phyloP scores from a whole-genome alignment of 1,140 invertebrate species.

The Drosophila pseudoobscura region DNA sequence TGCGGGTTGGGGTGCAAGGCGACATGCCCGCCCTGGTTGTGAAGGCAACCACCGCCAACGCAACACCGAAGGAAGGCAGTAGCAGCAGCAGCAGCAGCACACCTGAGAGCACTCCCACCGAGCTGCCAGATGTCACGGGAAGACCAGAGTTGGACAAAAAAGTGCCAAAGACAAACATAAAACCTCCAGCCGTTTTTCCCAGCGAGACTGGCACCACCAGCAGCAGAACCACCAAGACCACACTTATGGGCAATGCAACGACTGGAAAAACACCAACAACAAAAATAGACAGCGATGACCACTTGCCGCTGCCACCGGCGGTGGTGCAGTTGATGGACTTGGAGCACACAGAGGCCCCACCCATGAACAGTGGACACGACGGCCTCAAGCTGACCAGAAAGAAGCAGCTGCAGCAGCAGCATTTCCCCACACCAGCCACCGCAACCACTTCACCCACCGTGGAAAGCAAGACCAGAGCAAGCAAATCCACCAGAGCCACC shows the following conservation, averaged over 20 bases:
- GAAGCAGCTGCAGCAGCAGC: conserved; percentile 76
- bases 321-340: conserved; percentile 67
- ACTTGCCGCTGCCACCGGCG: conserved; percentile 10
- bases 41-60: conserved; percentile 13
- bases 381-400: conserved; percentile 72
- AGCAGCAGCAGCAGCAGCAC: conserved; percentile 5
- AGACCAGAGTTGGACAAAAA: too few species aligned
- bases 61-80: background rate
- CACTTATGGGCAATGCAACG: background rate
- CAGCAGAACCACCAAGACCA: conserved; percentile 1
- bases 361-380: conserved; percentile 68
- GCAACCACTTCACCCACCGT: conserved; percentile 4
- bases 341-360: conserved; percentile 58
- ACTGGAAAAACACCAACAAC: conserved; percentile 1
- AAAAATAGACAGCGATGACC: background rate
- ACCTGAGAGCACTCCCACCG: conserved; percentile 1
- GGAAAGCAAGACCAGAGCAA: background rate
- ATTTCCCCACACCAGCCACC: conserved; percentile 36
- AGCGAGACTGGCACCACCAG: background rate
- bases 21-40: conserved; percentile 47
- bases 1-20: conserved; percentile 39
- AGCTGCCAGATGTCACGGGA: background rate
- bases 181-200: too few species aligned
- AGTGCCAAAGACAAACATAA: too few species aligned
- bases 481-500: conserved; percentile 31